Percentiles rank a stretch among this genome's conserved stretches.
Evolutionary conservation across 1,140 invertebrate genomes (phyloP).

Genomic region (Caenorhabditis tropicalis): DNA sequence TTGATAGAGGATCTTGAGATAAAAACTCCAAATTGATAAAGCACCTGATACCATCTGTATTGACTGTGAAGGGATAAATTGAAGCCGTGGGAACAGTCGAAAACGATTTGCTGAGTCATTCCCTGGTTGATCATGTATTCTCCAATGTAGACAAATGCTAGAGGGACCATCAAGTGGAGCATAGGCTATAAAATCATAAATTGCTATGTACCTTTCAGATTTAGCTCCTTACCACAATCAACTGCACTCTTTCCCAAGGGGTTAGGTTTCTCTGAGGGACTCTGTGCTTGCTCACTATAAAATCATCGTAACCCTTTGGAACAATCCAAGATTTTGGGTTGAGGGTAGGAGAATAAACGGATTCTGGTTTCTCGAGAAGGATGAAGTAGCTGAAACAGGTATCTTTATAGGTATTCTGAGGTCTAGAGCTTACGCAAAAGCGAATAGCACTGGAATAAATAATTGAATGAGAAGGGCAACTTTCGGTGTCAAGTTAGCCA

Average conservation of each 20-base stretch:
- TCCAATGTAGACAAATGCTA: slow-evolving; percentile 83
- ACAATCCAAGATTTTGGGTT: slow-evolving; percentile 54
- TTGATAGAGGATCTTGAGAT: slow-evolving; percentile 85
- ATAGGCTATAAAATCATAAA: slow-evolving; percentile 72
- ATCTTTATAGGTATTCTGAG: neutral
- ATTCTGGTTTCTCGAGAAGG: slow-evolving; percentile 52
- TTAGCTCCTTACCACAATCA: slow-evolving; percentile 20
- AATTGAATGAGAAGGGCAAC: slow-evolving; percentile 62
- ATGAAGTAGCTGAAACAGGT: slow-evolving; percentile 55
- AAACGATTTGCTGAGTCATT: slow-evolving; percentile 77
- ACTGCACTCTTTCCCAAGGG: slow-evolving; percentile 1
- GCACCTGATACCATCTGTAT: slow-evolving; percentile 85
- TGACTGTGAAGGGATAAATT: slow-evolving; percentile 78
- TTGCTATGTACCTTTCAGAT: neutral
- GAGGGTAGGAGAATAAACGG: slow-evolving; percentile 51
- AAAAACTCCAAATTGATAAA: slow-evolving; percentile 87
- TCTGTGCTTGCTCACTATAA: slow-evolving; percentile 23
- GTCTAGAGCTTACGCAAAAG: slow-evolving; percentile 58
- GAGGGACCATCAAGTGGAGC: slow-evolving; percentile 82
- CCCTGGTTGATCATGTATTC: slow-evolving; percentile 92
- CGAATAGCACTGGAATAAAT: slow-evolving; percentile 62
- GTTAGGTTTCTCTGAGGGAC: slow-evolving; percentile 34
- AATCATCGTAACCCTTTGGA: slow-evolving; percentile 32
- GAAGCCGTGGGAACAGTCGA: slow-evolving; percentile 75
- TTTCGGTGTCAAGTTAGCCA: slow-evolving; percentile 57